These are phyloP conservation scores for Pollachius pollachius DNA, from an alignment of 2,113 vertebrate species.

Conservation along the genomic window DNA sequence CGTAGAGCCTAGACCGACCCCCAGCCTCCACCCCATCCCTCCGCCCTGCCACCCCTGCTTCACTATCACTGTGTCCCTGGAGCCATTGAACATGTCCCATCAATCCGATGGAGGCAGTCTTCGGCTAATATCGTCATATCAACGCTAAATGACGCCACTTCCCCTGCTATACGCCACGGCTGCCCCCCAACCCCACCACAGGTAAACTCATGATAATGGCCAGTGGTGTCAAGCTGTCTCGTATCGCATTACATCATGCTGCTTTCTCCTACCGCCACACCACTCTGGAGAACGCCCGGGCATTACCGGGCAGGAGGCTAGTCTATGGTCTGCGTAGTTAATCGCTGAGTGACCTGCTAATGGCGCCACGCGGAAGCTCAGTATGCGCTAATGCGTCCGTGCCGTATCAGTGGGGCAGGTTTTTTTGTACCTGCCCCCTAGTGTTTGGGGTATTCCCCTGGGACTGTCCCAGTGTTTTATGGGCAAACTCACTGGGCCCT, in stretches of 20 bases:
- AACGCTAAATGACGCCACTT: conserved; percentile 56
- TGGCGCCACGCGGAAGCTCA: conserved; percentile 5
- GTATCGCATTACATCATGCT: conserved; percentile 46
- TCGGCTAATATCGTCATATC: conserved; percentile 56
- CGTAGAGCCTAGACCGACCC: conserved; percentile 46
- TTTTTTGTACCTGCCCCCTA: conserved; percentile 16
- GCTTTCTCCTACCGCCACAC: conserved; percentile 10
- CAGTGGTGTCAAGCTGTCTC: conserved; percentile 47
- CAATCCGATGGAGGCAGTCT: conserved; percentile 69
- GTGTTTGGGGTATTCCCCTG: conserved; percentile 27
- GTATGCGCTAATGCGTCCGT: conserved; percentile 21
- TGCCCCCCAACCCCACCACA: conserved; percentile 31
- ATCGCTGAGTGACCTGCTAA: neutral
- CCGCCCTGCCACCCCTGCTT: too few relatives aligned
- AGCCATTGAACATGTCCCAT: conserved; percentile 65
- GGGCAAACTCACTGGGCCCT: conserved; percentile 36
- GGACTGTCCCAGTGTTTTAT: conserved; percentile 27
- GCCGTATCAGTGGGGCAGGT: conserved; percentile 9
- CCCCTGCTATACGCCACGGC: conserved; percentile 24
- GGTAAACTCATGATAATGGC: conserved; percentile 54
- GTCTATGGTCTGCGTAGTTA: conserved; percentile 19
- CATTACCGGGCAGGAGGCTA: conserved; percentile 12
- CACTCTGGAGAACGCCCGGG: conserved; percentile 18
- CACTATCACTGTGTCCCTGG: conserved; percentile 56
- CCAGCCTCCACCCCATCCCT: too few relatives aligned